Percentiles rank a stretch among this genome's conserved stretches.
phyloP scores from a whole-genome alignment of 2,113 vertebrate genomes.

The Odocoileus hemionus region DNA sequence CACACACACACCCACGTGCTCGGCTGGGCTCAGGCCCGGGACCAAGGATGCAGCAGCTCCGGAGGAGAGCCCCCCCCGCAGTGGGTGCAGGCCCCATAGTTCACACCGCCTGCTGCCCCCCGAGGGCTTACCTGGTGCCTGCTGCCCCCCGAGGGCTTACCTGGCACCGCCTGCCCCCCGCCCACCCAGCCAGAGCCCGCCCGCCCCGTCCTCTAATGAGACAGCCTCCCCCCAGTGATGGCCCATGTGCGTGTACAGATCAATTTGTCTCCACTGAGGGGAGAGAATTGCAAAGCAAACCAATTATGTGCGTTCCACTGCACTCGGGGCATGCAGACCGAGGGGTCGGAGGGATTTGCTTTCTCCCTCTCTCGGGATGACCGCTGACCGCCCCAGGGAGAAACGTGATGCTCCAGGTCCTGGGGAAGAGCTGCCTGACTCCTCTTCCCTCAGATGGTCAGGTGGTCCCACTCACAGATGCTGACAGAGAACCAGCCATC shows the following conservation, averaged over 20 bases:
- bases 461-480: fast-evolving
- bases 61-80: background rate
- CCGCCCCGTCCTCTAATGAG: conserved; percentile 66
- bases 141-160: background rate
- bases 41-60: background rate
- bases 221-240: conserved; percentile 73
- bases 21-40: fast-evolving
- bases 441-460: background rate
- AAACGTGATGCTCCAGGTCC: background rate
- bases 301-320: conserved; percentile 93
- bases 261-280: conserved; percentile 96
- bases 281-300: conserved; percentile 99
- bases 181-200: fast-evolving
- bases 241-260: conserved; percentile 87
- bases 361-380: conserved; percentile 60
- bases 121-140: background rate
- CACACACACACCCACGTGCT: background rate
- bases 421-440: background rate
- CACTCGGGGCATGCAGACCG: conserved; percentile 82
- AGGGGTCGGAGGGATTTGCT: conserved; percentile 72
- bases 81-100: fast-evolving
- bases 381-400: background rate
- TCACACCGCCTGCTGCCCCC: background rate
- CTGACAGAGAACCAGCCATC: background rate
- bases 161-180: fast-evolving